A percentile compares a stretch with the other conserved stretches of the same genome.
These are phyloP conservation scores for Chaenocephalus aceratus DNA, from an alignment of 2,113 vertebrate species.

Conservation along the genomic window DNA sequence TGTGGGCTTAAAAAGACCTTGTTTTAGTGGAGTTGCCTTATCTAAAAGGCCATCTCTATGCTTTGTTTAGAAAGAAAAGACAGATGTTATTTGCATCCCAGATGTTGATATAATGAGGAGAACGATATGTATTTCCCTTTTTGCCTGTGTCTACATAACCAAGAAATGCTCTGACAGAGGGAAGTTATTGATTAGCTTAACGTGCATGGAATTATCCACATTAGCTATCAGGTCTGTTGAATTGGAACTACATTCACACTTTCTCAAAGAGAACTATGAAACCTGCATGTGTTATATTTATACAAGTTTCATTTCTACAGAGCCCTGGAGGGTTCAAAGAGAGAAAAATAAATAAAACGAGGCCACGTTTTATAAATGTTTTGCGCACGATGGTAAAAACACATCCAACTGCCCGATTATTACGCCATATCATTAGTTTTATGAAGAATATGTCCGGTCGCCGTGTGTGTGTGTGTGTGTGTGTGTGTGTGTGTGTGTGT, in stretches of 20 bases:
- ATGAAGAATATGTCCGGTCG: too few relatives aligned
- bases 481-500: too few relatives aligned
- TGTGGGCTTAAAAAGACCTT: neutral
- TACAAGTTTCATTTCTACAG: neutral
- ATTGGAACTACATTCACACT: neutral
- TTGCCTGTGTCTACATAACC: constrained; percentile 8
- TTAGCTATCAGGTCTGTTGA: constrained; percentile 26
- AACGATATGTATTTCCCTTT: constrained; percentile 7
- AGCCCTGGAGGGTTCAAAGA: too few relatives aligned
- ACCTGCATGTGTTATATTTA: neutral
- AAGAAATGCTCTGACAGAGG: constrained; percentile 2
- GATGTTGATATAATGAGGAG: constrained; percentile 18
- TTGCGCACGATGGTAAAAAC: too few relatives aligned
- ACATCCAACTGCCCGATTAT: too few relatives aligned
- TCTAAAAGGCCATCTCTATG: constrained; percentile 46
- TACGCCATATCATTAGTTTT: too few relatives aligned
- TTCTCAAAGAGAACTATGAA: constrained; percentile 5
- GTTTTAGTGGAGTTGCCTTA: constrained; percentile 8
- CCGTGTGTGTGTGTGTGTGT: too few relatives aligned
- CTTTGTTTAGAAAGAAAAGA: constrained; percentile 34
- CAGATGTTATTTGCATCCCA: constrained; percentile 38
- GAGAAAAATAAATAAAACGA: too few relatives aligned
- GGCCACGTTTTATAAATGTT: too few relatives aligned
- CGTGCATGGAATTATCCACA: constrained; percentile 1
- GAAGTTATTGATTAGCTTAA: neutral